Evolutionary conservation across 2,797 vertebrate species (phyloP).

Genomic region (Sylvia borin): DNA sequence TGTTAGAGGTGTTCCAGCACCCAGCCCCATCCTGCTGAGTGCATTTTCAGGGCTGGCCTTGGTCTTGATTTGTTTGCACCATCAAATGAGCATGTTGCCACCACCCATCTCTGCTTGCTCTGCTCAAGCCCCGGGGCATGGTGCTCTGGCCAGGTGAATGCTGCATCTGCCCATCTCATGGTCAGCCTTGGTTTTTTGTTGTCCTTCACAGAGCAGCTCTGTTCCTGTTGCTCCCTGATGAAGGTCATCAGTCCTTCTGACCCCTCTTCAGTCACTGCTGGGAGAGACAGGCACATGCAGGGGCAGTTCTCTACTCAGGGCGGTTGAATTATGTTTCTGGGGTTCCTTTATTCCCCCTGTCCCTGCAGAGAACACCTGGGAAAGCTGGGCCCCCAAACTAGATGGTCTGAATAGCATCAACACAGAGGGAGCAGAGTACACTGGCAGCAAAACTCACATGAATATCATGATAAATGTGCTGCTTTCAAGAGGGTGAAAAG

Average conservation of each 20-base stretch:
- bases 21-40: not conserved
- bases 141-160: not conserved
- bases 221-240: not conserved
- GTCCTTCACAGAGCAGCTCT: not conserved
- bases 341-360: not conserved
- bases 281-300: not conserved
- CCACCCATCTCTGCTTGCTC: not conserved
- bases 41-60: not conserved
- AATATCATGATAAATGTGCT: not conserved
- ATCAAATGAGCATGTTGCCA: not conserved
- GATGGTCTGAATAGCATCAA: not conserved
- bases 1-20: not conserved
- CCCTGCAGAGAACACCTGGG: not conserved
- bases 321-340: not conserved
- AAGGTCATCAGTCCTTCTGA: not conserved
- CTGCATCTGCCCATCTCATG: not conserved
- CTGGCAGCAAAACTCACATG: not conserved
- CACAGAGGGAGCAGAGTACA: not conserved
- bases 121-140: not conserved
- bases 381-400: not conserved
- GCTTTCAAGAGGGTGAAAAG: not conserved
- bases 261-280: not conserved
- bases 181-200: not conserved
- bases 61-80: not conserved
- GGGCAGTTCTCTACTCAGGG: not conserved